Evolutionary conservation across 2,888 invertebrate species (phyloP).

Genomic region (Himalopsyche tibetana): DNA sequence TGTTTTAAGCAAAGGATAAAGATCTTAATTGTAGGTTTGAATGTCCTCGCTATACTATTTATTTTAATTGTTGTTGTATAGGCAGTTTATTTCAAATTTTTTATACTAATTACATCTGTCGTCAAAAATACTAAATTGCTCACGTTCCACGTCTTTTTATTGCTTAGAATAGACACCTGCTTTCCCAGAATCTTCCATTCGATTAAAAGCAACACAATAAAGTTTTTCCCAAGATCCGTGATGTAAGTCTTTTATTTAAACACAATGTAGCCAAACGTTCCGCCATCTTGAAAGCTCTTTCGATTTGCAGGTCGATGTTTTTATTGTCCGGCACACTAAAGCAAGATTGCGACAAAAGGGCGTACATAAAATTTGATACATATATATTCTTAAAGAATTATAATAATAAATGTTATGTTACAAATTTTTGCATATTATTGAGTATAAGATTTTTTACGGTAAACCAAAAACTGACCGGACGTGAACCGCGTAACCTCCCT

Average conservation of each 20-base stretch:
- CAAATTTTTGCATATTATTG: no score
- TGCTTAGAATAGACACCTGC: not conserved
- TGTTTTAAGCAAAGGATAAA: no score
- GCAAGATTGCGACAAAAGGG: not conserved
- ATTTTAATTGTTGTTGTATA: no score
- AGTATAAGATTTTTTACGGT: no score
- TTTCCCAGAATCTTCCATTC: slow-evolving; percentile 14
- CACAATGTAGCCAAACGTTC: slow-evolving; percentile 1
- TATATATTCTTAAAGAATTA: no score
- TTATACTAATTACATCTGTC: not conserved
- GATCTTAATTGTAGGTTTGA: no score
- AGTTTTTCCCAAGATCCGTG: not conserved
- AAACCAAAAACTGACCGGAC: no score
- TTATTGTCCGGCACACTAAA: not conserved
- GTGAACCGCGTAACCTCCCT: no score
- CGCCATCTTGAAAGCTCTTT: slow-evolving; percentile 30
- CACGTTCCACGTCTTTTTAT: not conserved
- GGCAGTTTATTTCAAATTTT: not conserved
- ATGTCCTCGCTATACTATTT: no score
- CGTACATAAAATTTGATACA: not conserved
- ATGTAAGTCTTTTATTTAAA: slow-evolving; percentile 1
- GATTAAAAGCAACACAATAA: not conserved
- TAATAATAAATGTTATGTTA: no score
- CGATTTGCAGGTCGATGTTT: slow-evolving; percentile 3
- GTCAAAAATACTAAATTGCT: not conserved